Conservation (phyloP, 2,113 vertebrate species). For the Pica pica region DNA sequence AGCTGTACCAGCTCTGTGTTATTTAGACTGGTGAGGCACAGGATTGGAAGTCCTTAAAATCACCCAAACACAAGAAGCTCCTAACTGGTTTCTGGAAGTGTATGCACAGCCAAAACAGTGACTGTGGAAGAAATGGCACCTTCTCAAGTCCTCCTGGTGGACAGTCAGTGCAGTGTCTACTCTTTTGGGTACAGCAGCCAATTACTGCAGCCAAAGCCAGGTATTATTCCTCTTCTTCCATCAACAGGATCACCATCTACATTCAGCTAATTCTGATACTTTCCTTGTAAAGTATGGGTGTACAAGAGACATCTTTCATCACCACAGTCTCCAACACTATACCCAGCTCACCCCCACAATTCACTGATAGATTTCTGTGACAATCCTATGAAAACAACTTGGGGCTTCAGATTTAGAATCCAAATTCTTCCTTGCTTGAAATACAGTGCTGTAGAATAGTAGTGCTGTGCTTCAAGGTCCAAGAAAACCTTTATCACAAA, state of each 20-base stretch:
- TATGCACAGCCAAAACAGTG: not conserved
- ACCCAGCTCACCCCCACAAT: not conserved
- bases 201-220: not conserved
- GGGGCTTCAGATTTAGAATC: not conserved
- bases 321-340: not conserved
- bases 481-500: not conserved
- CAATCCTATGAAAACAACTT: not conserved
- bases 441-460: not conserved
- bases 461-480: not conserved
- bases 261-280: not conserved
- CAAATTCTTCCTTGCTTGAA: not conserved
- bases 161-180: not conserved
- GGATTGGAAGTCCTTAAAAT: not conserved
- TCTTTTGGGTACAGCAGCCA: not conserved
- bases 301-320: not conserved
- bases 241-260: not conserved
- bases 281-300: not conserved
- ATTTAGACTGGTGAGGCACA: not conserved
- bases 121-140: not conserved
- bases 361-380: not conserved
- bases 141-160: not conserved
- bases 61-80: not conserved
- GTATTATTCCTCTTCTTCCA: not conserved
- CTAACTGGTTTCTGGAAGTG: not conserved
- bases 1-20: not conserved